Conservation (phyloP, 2,797 vertebrate species). For the Salmo trutta region DNA sequence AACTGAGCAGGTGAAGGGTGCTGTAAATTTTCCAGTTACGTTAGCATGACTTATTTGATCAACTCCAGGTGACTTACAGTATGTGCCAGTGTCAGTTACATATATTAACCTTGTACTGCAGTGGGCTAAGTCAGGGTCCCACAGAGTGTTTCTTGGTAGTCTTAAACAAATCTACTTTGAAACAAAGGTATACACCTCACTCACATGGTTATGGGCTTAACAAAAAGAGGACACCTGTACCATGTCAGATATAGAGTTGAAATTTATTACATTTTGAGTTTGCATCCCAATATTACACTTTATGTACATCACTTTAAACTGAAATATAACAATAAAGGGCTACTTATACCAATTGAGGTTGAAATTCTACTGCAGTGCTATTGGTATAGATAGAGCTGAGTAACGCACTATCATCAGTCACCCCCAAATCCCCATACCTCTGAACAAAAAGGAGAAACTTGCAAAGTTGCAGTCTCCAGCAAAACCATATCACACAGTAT, state of each 20-base stretch:
- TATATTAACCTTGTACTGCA: background rate
- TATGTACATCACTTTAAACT: too few species aligned
- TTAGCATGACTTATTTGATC: background rate
- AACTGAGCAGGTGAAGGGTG: background rate
- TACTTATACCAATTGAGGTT: background rate
- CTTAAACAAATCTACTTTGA: too few species aligned
- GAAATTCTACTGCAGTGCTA: background rate
- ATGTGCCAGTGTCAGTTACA: background rate
- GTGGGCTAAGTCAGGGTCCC: too few species aligned
- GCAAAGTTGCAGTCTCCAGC: constrained; percentile 27
- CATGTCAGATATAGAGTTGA: too few species aligned
- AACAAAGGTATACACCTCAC: too few species aligned
- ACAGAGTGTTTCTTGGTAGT: too few species aligned
- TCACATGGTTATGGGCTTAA: too few species aligned
- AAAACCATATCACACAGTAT: constrained; percentile 27
- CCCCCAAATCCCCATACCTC: constrained; percentile 12
- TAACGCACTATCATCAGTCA: background rate
- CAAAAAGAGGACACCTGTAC: too few species aligned
- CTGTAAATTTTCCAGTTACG: background rate
- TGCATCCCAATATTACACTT: too few species aligned
- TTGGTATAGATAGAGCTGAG: background rate
- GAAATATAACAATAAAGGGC: too few species aligned
- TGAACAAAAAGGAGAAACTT: constrained; percentile 36
- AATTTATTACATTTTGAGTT: too few species aligned
- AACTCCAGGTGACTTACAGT: background rate